Evolutionary conservation across 2,797 vertebrate species (phyloP).

Genomic region (Sitta carolinensis): DNA sequence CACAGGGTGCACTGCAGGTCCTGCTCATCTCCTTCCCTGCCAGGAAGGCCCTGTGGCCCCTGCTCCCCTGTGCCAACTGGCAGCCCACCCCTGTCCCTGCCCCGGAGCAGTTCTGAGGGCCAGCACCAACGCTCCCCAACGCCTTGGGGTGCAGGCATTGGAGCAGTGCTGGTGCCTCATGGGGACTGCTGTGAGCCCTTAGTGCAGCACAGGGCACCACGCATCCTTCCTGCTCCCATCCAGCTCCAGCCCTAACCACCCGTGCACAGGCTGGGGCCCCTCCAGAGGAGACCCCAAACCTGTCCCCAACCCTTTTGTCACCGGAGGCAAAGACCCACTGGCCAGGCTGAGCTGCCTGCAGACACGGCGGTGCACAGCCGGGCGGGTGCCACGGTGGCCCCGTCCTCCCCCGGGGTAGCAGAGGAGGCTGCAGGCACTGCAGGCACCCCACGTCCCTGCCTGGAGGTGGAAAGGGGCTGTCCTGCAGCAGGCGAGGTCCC

Average conservation of each 20-base stretch:
- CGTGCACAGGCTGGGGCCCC: neutral
- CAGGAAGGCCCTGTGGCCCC: neutral
- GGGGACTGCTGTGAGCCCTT: accelerated
- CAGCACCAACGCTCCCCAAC: accelerated
- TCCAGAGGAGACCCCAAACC: neutral
- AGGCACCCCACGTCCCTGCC: neutral
- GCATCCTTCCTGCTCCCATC: neutral
- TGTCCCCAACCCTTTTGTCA: neutral
- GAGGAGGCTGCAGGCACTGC: neutral
- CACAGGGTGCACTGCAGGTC: accelerated
- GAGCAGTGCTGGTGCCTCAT: neutral
- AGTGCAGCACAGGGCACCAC: accelerated
- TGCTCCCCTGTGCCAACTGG: neutral
- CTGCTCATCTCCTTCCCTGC: neutral
- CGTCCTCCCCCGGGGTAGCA: accelerated
- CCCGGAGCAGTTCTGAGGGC: neutral
- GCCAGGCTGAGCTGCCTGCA: neutral
- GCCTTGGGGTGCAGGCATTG: neutral
- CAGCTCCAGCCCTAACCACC: neutral
- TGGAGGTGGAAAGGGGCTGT: neutral
- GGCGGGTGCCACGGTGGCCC: accelerated
- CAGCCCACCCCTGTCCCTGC: neutral
- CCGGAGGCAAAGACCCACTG: accelerated
- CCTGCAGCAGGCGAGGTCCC: constrained; percentile 54
- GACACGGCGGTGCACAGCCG: accelerated